phyloP scores from a whole-genome alignment of 2,797 vertebrate species.

The Scleropages formosus region DNA sequence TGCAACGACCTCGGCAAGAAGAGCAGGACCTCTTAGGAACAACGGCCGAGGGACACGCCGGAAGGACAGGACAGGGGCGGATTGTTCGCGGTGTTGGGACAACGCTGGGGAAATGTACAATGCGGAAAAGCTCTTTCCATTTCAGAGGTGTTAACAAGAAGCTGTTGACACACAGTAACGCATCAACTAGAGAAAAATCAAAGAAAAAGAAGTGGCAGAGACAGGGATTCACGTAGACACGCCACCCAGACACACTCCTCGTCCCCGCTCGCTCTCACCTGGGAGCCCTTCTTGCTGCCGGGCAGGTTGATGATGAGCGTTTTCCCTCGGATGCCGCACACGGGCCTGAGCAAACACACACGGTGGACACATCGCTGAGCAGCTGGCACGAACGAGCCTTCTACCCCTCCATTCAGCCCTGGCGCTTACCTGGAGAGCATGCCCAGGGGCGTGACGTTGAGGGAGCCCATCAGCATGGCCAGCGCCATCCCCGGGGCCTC shows the following conservation, averaged over 20 bases:
- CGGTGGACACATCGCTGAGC: not conserved
- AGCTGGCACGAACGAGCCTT: too few species aligned
- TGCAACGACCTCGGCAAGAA: too few species aligned
- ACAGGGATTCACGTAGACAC: not conserved
- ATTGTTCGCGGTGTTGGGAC: too few species aligned
- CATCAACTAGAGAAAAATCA: not conserved
- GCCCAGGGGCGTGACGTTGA: conserved; percentile 96
- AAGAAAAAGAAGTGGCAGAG: not conserved
- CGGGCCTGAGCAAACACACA: conserved; percentile 69
- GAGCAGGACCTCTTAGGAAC: too few species aligned
- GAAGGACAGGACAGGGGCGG: too few species aligned
- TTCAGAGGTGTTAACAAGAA: not conserved
- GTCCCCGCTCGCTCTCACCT: conserved; percentile 68
- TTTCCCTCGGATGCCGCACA: conserved; percentile 96
- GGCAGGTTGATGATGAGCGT: conserved; percentile 98
- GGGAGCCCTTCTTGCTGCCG: conserved; percentile 98
- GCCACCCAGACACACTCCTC: too few species aligned
- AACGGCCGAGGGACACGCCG: too few species aligned
- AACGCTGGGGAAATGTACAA: too few species aligned
- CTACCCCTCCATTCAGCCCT: conserved; percentile 66
- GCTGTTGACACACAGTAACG: conserved; percentile 20
- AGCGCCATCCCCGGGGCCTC: conserved; percentile 98
- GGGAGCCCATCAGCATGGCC: conserved; percentile 98
- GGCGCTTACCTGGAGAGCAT: conserved; percentile 92
- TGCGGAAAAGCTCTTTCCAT: too few species aligned